Percentiles rank a stretch among this genome's conserved stretches.
Evolutionary conservation across 2,113 vertebrate genomes (phyloP).

Genomic region (Ctenodactylus gundi): DNA sequence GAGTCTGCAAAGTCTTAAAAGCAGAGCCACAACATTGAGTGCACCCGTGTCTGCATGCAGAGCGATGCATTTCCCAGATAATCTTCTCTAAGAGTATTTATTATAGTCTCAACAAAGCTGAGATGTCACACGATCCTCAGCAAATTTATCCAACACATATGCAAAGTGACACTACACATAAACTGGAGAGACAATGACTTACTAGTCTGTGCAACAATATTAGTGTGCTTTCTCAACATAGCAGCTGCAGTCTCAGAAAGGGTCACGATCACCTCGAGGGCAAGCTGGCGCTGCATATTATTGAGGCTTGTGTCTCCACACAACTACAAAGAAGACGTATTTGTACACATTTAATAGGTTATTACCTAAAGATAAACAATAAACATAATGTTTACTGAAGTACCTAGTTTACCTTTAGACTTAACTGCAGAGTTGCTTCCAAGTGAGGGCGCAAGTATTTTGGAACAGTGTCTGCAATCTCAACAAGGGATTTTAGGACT

Average conservation of each 20-base stretch:
- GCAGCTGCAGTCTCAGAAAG: slow-evolving; percentile 97
- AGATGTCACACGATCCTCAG: background rate
- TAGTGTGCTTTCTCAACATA: slow-evolving; percentile 97
- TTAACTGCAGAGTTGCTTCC: slow-evolving; percentile 95
- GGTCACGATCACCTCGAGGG: slow-evolving; percentile 96
- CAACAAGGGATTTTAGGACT: slow-evolving; percentile 97
- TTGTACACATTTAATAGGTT: background rate
- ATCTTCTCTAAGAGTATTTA: background rate
- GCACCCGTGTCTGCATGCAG: fast-evolving
- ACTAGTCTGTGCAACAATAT: slow-evolving; percentile 95
- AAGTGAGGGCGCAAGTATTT: slow-evolving; percentile 97
- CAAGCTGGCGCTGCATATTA: slow-evolving; percentile 97
- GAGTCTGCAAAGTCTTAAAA: background rate
- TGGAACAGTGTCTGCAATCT: slow-evolving; percentile 97
- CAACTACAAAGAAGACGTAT: slow-evolving; percentile 84
- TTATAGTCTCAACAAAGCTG: background rate
- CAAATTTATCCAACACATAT: background rate
- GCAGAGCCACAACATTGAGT: background rate
- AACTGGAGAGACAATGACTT: slow-evolving; percentile 79
- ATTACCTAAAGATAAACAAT: background rate
- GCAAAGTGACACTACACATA: background rate
- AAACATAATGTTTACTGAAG: background rate
- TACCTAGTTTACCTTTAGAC: slow-evolving; percentile 90
- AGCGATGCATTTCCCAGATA: background rate
- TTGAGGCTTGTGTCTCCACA: slow-evolving; percentile 94